Evolutionary conservation across 2,797 vertebrate genomes (phyloP), one percentile per base, ranked within the genome.

Genomic region (Sphaeramia orbicularis): DNA sequence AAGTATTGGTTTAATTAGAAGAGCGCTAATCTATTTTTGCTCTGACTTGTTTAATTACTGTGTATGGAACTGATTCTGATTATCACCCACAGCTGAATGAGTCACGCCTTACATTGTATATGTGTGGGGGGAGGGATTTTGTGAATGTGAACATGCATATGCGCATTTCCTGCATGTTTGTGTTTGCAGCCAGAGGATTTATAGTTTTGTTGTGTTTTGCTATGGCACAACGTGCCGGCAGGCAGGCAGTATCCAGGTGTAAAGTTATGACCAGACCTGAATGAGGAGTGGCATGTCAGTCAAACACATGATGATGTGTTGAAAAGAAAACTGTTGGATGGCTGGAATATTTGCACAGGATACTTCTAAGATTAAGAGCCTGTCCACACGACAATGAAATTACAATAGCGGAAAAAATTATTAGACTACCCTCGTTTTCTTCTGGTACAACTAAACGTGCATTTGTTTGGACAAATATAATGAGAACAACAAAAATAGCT

Each of bases 21-120:
- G 7, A 27, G 13, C 65, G 16, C 37, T 71, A 27, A 81, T 83
- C 81, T 53, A 41, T 51, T 76, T 76, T 58, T 80, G 71, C 24
- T 4, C 57, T 48, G 63, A 77, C 80, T 74, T 80, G 61, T 73
- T 78, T 76, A 63, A 80, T 78, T 76, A 50, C 7, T 16, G 27
- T 49, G 19, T 48, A 5, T 45, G 59, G 65, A 59, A 51, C 45
- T 57, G 9, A 63, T 18, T 3, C n/a, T 18, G 45, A 43, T 74
- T 30, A 61, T 75, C 54, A 69, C 24, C 65, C 60, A 42, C 40
- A 43, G 60, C 9, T 64, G 40, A 59, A 40, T 4, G 15, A 68
- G 66, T 51, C 62, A 47, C 9, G 54, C 53, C 24, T 41, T 38
- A 7, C 42, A 41, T 18, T 10, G 35, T 44, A 19, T 42, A 49